These are phyloP conservation scores for Parnassius apollo DNA, from an alignment of 2,888 invertebrate species.

Conservation along the genomic window DNA sequence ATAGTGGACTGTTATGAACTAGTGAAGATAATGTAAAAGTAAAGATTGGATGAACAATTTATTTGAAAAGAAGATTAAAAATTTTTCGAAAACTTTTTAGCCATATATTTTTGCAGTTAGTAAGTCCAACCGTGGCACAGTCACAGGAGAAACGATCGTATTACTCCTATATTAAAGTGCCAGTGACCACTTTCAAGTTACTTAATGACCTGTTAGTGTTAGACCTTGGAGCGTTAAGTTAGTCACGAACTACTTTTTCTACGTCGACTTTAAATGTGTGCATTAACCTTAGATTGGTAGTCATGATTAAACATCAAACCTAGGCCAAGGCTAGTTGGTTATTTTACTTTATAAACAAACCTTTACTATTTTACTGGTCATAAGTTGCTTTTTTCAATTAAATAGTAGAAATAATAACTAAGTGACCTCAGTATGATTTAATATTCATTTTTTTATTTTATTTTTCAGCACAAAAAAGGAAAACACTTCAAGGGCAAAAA, in stretches of 20 bases:
- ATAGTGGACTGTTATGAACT: too few relatives aligned
- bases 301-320: conserved; percentile 14
- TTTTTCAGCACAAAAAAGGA: conserved; percentile 56
- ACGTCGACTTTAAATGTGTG: conserved; percentile 25
- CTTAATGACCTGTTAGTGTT: conserved; percentile 10
- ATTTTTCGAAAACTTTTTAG: too few relatives aligned
- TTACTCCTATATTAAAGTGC: not conserved
- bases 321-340: conserved; percentile 21
- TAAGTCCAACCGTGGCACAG: too few relatives aligned
- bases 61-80: too few relatives aligned
- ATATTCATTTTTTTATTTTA: not conserved
- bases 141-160: too few relatives aligned
- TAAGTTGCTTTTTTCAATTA: too few relatives aligned
- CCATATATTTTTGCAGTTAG: too few relatives aligned
- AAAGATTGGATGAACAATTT: too few relatives aligned
- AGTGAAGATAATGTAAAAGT: too few relatives aligned
- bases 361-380: not conserved
- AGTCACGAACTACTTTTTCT: conserved; percentile 21
- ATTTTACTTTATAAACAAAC: conserved; percentile 15
- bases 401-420: not conserved
- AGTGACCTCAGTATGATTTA: not conserved
- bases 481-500: conserved; percentile 41
- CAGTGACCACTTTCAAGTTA: conserved; percentile 16
- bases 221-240: conserved; percentile 13
- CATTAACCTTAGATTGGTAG: conserved; percentile 24